Percentiles rank a stretch among this genome's conserved stretches.
These are phyloP conservation scores for Scomber japonicus DNA, from an alignment of 2,113 vertebrate genomes.

Conservation along the genomic window DNA sequence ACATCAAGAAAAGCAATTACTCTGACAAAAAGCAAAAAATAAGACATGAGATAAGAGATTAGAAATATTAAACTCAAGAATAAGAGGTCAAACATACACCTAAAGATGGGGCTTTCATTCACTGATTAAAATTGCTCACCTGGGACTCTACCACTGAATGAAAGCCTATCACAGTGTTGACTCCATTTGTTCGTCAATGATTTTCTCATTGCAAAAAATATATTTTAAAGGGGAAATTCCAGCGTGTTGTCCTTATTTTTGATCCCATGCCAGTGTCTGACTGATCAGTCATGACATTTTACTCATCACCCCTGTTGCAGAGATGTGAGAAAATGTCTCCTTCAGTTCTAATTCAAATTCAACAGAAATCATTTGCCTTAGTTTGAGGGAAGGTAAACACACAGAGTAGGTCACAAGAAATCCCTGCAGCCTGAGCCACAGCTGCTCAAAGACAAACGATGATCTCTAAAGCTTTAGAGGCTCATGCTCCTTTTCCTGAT, in stretches of 20 bases:
- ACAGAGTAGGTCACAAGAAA: neutral
- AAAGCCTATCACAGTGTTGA: conserved; percentile 28
- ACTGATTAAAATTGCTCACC: neutral
- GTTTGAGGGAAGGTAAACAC: neutral
- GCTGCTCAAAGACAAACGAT: too few species aligned
- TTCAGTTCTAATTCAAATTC: neutral
- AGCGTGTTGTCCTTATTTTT: conserved; percentile 1
- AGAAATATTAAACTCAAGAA: neutral
- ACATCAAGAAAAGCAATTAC: conserved; percentile 14
- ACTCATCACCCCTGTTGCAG: neutral
- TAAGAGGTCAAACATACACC: neutral
- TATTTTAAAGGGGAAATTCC: conserved; percentile 30
- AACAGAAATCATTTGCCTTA: neutral
- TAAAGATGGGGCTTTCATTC: neutral
- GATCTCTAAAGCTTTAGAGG: too few species aligned
- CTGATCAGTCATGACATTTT: neutral
- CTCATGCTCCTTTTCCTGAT: neutral
- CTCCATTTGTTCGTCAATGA: conserved; percentile 10
- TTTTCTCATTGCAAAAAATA: conserved; percentile 22
- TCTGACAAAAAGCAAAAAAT: neutral
- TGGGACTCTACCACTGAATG: conserved; percentile 11
- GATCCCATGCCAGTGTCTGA: neutral
- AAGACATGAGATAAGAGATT: neutral
- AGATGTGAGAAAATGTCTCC: neutral
- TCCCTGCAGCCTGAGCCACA: too few species aligned